These are phyloP conservation scores for Rhynchophorus ferrugineus DNA, from an alignment of 1,140 invertebrate species.

Conservation along the genomic window DNA sequence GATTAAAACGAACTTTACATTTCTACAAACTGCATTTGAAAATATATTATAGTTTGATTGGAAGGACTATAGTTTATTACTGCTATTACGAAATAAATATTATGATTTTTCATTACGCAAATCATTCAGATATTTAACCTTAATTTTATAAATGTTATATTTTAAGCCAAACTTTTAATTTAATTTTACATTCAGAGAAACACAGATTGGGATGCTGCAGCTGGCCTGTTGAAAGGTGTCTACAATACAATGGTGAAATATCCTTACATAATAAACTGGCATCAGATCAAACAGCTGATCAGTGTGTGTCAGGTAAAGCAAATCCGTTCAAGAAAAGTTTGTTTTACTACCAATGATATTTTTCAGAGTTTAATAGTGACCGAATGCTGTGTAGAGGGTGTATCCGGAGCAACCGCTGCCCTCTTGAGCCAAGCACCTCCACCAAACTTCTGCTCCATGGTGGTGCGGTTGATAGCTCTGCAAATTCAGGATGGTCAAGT, in stretches of 20 bases:
- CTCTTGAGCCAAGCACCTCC: conserved; percentile 84
- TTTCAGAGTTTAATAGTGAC: conserved; percentile 73
- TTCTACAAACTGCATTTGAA: no score
- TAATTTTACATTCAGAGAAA: conserved; percentile 78
- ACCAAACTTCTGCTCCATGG: conserved; percentile 90
- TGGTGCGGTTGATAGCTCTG: conserved; percentile 85
- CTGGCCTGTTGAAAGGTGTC: conserved; percentile 85
- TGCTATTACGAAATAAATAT: no score
- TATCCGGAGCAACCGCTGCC: conserved; percentile 69
- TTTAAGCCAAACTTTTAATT: no score
- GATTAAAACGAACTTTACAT: no score
- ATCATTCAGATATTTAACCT: no score
- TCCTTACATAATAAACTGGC: conserved; percentile 94
- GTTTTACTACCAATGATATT: conserved; percentile 16
- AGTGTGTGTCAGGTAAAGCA: conserved; percentile 67
- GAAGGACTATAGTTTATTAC: no score
- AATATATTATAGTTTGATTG: no score
- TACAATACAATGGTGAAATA: conserved; percentile 89
- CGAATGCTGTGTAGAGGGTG: conserved; percentile 55
- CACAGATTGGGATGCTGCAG: conserved; percentile 94
- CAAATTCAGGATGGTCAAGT: conserved; percentile 87
- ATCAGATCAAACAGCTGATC: conserved; percentile 86
- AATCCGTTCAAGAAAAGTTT: conserved; percentile 14
- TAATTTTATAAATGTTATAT: no score
- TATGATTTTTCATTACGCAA: no score